Base-by-base conservation (phyloP, 2,113 vertebrate genomes). In the Leucopternis melanops region DNA sequence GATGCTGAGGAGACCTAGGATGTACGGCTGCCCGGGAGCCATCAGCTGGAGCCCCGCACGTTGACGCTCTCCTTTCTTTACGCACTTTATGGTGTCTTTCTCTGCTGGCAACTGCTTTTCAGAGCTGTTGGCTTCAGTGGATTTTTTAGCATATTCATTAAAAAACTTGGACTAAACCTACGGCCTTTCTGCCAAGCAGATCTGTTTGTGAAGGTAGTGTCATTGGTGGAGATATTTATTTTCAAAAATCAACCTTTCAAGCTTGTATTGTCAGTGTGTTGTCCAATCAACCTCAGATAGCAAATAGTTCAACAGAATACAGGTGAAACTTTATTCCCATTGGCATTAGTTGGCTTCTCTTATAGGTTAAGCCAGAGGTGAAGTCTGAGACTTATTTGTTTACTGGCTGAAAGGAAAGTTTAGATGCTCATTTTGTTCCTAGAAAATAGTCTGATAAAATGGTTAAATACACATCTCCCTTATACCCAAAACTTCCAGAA, bases 81-180 rank as follows among this genome's bases (percentile, higher is more conserved):
- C 3, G 0, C 45, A 3, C 50, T 78, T 36, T 4, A 22, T 12
- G 25, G 94, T 16, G 27, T 10, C 1, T 0, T 38, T 75, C 55
- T 59, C 50, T 44, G 32, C 44, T 79, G 75, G 82, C 90, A 86
- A 2, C 22, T 21, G 86, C 81, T 79, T 73, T 65, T 11, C 71
- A 81, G 83, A 88, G 89, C 71, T 81, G 16, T 25, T 59, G 86
- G 65, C 72, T 81, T 61, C 20, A 38, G 15, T 23, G 66, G 49
- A 8, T 58, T 84, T 84, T 81, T 72, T 38, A 72, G 83, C 73
- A 82, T 1, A 87, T 62, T 85, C 91, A 92, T 80, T 94, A 87
- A 91, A 94, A 91, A 81, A 32, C 57, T 82, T 96, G 95, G 95
- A 85, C 17, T 38, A 10, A 74, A 89, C 22, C 31, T 49, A 1